These are phyloP conservation scores for Ceyx cyanopectus DNA, from an alignment of 2,113 vertebrate species.

Conservation along the genomic window DNA sequence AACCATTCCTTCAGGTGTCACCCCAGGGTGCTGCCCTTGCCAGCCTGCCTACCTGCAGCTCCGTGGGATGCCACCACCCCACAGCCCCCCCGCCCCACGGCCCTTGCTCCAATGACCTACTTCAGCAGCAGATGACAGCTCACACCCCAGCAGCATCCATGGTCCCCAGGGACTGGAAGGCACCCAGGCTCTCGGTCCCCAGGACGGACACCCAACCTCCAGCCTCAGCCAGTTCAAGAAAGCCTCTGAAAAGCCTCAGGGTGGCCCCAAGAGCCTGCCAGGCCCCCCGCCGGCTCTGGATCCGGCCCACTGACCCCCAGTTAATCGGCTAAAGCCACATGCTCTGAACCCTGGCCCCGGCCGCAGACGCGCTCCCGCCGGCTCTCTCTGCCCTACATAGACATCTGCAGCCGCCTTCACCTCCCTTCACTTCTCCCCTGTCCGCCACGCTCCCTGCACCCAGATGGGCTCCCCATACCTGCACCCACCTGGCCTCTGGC, in stretches of 20 bases:
- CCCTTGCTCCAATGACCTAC: conserved; percentile 5
- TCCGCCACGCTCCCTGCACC: neutral
- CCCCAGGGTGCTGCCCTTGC: neutral
- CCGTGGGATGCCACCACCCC: neutral
- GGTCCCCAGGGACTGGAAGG: fast-evolving
- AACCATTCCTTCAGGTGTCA: fast-evolving
- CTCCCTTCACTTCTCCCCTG: neutral
- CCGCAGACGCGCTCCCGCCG: neutral
- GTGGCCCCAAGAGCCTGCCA: neutral
- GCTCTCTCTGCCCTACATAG: conserved; percentile 51
- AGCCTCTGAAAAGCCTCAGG: neutral
- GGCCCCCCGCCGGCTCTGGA: neutral
- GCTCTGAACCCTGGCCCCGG: conserved; percentile 20
- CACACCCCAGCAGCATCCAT: neutral
- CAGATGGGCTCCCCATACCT: fast-evolving
- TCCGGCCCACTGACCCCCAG: conserved; percentile 61
- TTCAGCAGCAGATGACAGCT: neutral
- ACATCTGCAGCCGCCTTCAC: neutral
- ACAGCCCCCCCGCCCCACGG: neutral
- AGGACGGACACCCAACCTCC: fast-evolving
- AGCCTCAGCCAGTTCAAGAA: neutral
- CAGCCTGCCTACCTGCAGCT: neutral
- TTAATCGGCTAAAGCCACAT: conserved; percentile 40
- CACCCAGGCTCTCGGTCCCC: fast-evolving
- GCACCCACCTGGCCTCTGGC: neutral